Evolutionary conservation across 1,140 invertebrate genomes (phyloP).

Genomic region (Drosophila serrata): DNA sequence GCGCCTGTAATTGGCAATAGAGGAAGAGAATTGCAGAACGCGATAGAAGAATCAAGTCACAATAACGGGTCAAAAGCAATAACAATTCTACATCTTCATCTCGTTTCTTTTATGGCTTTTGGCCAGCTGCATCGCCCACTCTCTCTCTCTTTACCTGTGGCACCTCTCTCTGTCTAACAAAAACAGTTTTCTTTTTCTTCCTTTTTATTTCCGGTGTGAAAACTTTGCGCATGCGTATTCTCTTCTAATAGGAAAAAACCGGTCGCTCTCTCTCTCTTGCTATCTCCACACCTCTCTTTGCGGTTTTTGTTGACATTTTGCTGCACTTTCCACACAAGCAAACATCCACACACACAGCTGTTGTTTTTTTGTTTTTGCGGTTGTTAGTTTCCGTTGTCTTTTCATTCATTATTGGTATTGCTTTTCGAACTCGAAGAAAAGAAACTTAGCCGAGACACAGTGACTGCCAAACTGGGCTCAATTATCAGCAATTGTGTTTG

Average conservation of each 20-base stretch:
- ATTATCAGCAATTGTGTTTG: conserved; percentile 26
- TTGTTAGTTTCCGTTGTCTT: conserved; percentile 40
- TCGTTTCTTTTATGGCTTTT: conserved; percentile 46
- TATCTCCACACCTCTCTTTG: conserved; percentile 18
- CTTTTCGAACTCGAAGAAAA: conserved; percentile 27
- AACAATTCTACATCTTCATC: conserved; percentile 42
- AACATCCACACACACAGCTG: not conserved
- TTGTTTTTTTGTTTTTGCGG: conserved; percentile 19
- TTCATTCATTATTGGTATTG: conserved; percentile 56
- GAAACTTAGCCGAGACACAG: conserved; percentile 4
- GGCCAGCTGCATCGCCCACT: conserved; percentile 22
- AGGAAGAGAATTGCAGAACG: not conserved
- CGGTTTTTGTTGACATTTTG: conserved; percentile 66
- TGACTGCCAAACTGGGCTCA: conserved; percentile 18
- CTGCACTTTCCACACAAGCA: conserved; percentile 44
- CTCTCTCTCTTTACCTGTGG: not conserved
- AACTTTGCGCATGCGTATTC: conserved; percentile 53
- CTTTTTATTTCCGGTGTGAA: conserved; percentile 44
- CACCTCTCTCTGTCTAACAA: conserved; percentile 11
- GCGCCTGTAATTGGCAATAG: conserved; percentile 10
- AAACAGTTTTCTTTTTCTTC: conserved; percentile 16
- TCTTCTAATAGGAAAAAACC: conserved; percentile 44
- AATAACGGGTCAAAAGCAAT: conserved; percentile 47
- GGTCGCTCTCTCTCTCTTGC: conserved; percentile 33
- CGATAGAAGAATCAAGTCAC: conserved; percentile 39